Evolutionary conservation across 2,113 vertebrate genomes (phyloP), one percentile per base, ranked within the genome.

Genomic region (Mohoua ochrocephala): DNA sequence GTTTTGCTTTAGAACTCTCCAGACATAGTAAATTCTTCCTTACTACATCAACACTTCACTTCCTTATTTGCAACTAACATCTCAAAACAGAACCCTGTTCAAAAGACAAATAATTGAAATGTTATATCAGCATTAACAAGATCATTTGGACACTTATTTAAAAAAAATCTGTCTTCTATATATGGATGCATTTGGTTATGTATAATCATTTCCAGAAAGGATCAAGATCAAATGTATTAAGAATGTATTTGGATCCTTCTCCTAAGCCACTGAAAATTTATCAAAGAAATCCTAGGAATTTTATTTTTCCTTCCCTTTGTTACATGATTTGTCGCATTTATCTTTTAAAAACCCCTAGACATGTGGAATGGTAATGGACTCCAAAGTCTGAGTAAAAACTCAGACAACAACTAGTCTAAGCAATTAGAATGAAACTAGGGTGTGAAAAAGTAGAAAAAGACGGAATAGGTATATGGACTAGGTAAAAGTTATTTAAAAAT

Each of bases 41-140:
- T 83, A 75, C 45, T 87, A 87, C 80, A 94, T 79, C 91, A 95
- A 80, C 68, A 93, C 74, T 60, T 92, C 28, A 52, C 89, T 82
- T 89, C 70, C 91, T 77, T 80, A 74, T 76, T 94, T 91, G 57
- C 71, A 81, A 42, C 79, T 54, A 52, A 28, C 35, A 92, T 68
- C 76, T 89, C 73, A 92, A 96, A 97, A 64, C 83, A 96, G 77
- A 84, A 37, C 30, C 31, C 61, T 74, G 56, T 69, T 59, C 22
- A 82, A 86, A 88, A 74, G 35, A 68, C 42, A 56, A 77, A 69
- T 45, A 76, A 56, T 4, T 54, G 37, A 79, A 77, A 79, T 56
- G 5, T 50, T 78, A 24, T 42, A 83, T 71, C 61, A 94, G 30
- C 45, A 54, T 64, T 77, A 69, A 53, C 17, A 73, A 65, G 53